Conservation (phyloP, 2,888 invertebrate genomes). For the Lasioglossum vierecki region DNA sequence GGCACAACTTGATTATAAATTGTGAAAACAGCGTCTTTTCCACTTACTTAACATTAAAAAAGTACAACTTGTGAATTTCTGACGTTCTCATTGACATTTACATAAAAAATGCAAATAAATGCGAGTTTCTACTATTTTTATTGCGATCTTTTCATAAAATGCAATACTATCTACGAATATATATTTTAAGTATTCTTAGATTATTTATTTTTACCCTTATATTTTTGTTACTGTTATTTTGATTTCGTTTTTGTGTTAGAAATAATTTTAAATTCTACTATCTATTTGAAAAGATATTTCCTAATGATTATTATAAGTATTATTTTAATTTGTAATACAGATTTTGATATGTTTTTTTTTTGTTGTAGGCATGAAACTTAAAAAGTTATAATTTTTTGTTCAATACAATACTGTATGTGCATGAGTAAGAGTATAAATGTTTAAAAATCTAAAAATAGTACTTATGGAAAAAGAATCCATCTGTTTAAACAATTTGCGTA, state of each 20-base stretch:
- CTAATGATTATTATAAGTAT: conserved; percentile 29
- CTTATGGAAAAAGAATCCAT: conserved; percentile 24
- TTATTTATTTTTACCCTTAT: conserved; percentile 30
- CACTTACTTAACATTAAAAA: conserved; percentile 26
- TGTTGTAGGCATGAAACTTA: conserved; percentile 44
- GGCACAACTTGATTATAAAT: conserved; percentile 48
- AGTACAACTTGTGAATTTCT: conserved; percentile 13
- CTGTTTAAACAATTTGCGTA: conserved; percentile 28
- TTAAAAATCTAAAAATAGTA: conserved; percentile 33
- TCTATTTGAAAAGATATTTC: conserved; percentile 17
- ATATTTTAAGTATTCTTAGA: conserved; percentile 38
- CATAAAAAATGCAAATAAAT: conserved; percentile 37
- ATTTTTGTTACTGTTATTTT: conserved; percentile 36
- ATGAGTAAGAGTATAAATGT: conserved; percentile 31
- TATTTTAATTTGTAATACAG: conserved; percentile 41
- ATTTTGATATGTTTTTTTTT: conserved; percentile 48
- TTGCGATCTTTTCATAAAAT: conserved; percentile 2
- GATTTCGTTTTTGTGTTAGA: conserved; percentile 34
- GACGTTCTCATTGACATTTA: neutral
- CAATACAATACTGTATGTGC: conserved; percentile 18
- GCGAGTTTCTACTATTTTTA: conserved; percentile 17
- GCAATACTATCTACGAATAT: conserved; percentile 17
- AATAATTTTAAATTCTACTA: conserved; percentile 39
- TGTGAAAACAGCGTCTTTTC: conserved; percentile 41
- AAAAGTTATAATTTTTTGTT: conserved; percentile 17